Evolutionary conservation across 2,797 vertebrate species (phyloP).

Genomic region (Acanthurus leucopareius): DNA sequence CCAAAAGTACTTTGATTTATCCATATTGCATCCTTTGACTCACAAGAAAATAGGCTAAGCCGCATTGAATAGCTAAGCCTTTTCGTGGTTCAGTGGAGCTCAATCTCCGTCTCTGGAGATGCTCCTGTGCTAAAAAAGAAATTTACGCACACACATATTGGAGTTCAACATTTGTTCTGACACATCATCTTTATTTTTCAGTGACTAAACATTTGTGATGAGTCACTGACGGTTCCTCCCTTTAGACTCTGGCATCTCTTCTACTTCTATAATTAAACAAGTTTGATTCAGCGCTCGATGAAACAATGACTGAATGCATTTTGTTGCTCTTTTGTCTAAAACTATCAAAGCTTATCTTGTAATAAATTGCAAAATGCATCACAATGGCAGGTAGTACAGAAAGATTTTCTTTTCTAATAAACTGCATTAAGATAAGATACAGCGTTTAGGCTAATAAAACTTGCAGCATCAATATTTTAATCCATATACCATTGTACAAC

Average conservation of each 20-base stretch:
- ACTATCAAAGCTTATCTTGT: not conserved
- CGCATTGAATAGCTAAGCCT: slow-evolving; percentile 24
- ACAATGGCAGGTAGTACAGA: not conserved
- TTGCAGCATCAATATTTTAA: not conserved
- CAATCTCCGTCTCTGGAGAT: slow-evolving; percentile 23
- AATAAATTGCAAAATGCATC: not conserved
- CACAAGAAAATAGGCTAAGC: slow-evolving; percentile 38
- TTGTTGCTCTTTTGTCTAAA: not conserved
- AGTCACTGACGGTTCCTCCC: slow-evolving; percentile 23
- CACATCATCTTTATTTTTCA: slow-evolving; percentile 19
- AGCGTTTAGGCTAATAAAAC: not conserved
- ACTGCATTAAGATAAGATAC: not conserved
- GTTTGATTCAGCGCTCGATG: slow-evolving; percentile 4
- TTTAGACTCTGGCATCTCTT: not conserved
- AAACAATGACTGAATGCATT: slow-evolving; percentile 10
- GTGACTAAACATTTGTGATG: slow-evolving; percentile 32
- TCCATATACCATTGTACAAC: not conserved
- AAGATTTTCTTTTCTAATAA: not conserved
- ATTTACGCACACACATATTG: slow-evolving; percentile 1
- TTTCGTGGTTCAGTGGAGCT: slow-evolving; percentile 31
- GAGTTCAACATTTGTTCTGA: slow-evolving; percentile 36
- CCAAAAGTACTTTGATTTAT: slow-evolving; percentile 12
- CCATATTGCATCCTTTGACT: slow-evolving; percentile 18
- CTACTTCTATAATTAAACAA: slow-evolving; percentile 7
- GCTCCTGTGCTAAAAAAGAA: slow-evolving; percentile 25